Percentiles rank a stretch among this genome's conserved stretches.
Conservation (phyloP, 2,113 vertebrate species). For the Indri indri region DNA sequence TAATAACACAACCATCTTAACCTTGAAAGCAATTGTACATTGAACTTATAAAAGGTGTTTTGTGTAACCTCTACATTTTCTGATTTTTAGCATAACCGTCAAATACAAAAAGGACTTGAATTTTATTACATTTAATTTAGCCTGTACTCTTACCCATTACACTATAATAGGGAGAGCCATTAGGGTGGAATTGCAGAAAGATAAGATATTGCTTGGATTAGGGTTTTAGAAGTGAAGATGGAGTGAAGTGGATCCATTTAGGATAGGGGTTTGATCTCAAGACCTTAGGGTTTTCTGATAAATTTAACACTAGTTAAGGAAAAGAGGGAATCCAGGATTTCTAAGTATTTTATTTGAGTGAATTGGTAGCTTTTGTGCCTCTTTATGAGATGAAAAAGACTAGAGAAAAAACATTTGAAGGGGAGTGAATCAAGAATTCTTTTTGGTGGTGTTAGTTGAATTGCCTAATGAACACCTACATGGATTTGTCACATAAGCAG, state of each 20-base stretch:
- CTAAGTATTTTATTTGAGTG: background rate
- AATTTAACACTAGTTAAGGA: background rate
- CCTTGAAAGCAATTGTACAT: background rate
- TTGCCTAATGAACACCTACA: background rate
- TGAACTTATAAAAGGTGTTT: background rate
- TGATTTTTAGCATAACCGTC: background rate
- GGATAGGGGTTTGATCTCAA: background rate
- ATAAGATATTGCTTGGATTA: background rate
- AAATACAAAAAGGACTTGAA: background rate
- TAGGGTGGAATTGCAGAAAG: background rate
- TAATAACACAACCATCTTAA: background rate
- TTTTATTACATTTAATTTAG: background rate
- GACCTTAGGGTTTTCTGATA: background rate
- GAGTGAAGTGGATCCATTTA: background rate
- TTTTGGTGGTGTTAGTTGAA: background rate
- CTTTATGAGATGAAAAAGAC: background rate
- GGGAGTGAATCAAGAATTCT: background rate
- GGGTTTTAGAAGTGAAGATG: background rate
- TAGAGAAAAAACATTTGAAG: background rate
- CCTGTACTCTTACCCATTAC: background rate
- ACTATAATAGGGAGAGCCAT: background rate
- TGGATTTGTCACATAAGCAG: background rate
- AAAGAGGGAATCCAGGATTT: background rate
- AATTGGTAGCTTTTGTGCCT: background rate
- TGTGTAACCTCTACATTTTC: background rate